Base-by-base conservation (phyloP, 2,888 invertebrate genomes). In the Eristalis arbustorum region DNA sequence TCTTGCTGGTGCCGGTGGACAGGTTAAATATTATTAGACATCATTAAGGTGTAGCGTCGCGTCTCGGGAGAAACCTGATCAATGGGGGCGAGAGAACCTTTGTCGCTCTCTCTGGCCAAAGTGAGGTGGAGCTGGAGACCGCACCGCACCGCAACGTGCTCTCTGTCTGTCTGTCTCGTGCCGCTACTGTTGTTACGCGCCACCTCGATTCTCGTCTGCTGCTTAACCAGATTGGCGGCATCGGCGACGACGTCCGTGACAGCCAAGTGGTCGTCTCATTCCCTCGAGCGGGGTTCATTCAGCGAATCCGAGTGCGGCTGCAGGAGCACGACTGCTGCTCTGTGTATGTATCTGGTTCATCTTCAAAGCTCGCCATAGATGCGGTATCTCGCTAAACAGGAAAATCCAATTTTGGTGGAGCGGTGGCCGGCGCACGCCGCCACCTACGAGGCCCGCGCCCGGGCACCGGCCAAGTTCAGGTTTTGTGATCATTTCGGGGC, bases 11-110 rank as follows among this genome's bases (percentile, higher is more conserved):
- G 59, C 8, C 10, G 22, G 59, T 5, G 22, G 42, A 42, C 59
- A 64, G 25, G 63, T 28, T 56, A 72, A 76, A 49, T 74, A 57
- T 83, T 71, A 87, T 87, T 87, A 87, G 87, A 87, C 75, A 72
- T 87, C 83, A 87, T 83, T 77, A 83, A 78, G 83, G 82, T 79
- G 87, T 79, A 83, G 64, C 83, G 85, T 82, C 82, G 64, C 83
- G 85, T 82, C 82, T 77, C 69, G 69, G 28, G 49, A 42, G 66
- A 84, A 85, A 85, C 84, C 84, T 82, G 85, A 82, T 87, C 85
- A 82, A 77, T 82, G 82, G 74, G 77, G 78, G 73, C 72, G 78
- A 82, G 87, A 83, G 83, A 87, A 79, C 83, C 83, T 72, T 78
- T 81, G 13, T 56, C 23, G 59, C 72, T 79, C 63, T 63, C 25